Base-by-base conservation (phyloP, 1,140 invertebrate species). In the Drosophila nigrodunni region DNA sequence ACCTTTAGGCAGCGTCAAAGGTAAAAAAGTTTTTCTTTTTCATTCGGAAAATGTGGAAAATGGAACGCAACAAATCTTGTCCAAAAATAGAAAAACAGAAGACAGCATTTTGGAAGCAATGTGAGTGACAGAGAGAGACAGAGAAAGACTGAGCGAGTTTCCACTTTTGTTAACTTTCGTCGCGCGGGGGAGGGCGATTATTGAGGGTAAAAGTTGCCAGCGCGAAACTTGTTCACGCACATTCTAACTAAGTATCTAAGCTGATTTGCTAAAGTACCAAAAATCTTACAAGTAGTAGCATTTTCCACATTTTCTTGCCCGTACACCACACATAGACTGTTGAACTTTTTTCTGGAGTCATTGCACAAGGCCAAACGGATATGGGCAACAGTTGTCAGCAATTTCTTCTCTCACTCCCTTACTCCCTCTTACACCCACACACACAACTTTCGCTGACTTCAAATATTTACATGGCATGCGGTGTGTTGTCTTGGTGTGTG, bases 21-120 rank as follows among this genome's bases (percentile, higher is more conserved):
- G 83, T 88, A 88, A 88, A 82, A 82, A 88, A 88, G 73, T 89
- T 82, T 77, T 37, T 57, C 66, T 49, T 73, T n/a, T 54, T 39
- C 30, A 46, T 59, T 46, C 37, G 58, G 69, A 73, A 61, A 54
- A 46, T 68, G 72, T 70, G 39, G 11, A 88, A 87, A 83, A 89
- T 87, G 85, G 85, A 83, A 88, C 83, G 77, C 85, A 76, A 89
- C 80, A 80, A 89, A 89, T 89, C 74, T 83, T 74, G 67, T 88
- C 77, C 85, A 65, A 80, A 88, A 88, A 88, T 88, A 88, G 83
- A 89, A 77, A 30, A 30, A 6, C 25, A 30, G 82, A 87, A 75
- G 69, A 68, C 62, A 72, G 76, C 62, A 71, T 50, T 66, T 70
- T 67, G 71, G 75, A 74, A 72, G 76, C 62, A 71, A 39, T 66